phyloP scores from a whole-genome alignment of 2,113 vertebrate species.

The Rissa tridactyla region DNA sequence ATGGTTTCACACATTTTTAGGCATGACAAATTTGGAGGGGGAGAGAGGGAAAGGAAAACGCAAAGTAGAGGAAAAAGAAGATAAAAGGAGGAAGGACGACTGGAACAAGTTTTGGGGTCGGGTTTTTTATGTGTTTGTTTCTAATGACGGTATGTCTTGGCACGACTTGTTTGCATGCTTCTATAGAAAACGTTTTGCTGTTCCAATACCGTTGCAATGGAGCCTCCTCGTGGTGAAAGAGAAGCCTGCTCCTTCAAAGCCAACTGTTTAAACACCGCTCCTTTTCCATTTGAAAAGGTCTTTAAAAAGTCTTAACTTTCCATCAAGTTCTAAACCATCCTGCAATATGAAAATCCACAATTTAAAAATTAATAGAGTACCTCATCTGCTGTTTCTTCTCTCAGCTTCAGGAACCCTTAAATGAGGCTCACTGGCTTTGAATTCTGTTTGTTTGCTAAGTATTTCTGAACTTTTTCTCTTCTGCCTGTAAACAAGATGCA shows the following conservation, averaged over 20 bases:
- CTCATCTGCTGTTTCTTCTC: background rate
- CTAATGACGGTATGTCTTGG: accelerated
- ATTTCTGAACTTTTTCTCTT: background rate
- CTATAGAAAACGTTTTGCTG: background rate
- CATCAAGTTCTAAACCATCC: background rate
- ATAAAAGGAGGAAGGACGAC: background rate
- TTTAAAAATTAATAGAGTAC: background rate
- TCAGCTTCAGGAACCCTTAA: background rate
- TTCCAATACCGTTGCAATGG: background rate
- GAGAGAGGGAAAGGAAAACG: background rate
- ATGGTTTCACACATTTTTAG: background rate
- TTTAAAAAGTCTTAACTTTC: background rate
- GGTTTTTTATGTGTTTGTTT: background rate
- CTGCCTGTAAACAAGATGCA: conserved; percentile 29
- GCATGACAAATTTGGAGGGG: background rate
- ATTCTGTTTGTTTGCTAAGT: background rate
- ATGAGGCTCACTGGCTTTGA: background rate
- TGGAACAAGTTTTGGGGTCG: background rate
- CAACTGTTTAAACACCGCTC: background rate
- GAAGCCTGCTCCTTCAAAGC: background rate
- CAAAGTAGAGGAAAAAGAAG: background rate
- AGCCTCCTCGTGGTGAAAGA: conserved; percentile 2
- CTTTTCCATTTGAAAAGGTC: background rate
- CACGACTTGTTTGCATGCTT: background rate
- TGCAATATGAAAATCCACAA: background rate